Conservation (phyloP, 2,113 vertebrate genomes). For the Symphodus melops region DNA sequence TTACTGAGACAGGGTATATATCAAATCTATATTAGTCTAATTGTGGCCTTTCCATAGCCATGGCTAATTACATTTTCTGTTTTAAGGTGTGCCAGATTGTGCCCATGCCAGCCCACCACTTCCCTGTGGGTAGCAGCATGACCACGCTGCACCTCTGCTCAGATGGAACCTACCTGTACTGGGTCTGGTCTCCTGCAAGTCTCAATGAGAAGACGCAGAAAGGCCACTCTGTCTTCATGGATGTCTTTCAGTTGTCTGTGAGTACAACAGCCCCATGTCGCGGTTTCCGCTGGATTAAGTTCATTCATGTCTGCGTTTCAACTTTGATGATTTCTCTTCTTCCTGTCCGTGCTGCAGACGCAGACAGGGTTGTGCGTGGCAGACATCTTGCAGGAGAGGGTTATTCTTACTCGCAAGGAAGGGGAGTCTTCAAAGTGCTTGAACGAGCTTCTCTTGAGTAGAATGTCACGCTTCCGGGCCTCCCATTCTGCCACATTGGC, state of each 20-base stretch:
- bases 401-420: constrained; percentile 95
- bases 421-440: constrained; percentile 99
- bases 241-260: constrained; percentile 94
- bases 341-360: constrained; percentile 78
- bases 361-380: constrained; percentile 90
- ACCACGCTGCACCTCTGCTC: constrained; percentile 97
- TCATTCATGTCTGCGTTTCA: not conserved
- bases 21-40: not conserved
- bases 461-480: constrained; percentile 95
- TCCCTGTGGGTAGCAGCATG: constrained; percentile 95
- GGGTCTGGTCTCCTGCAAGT: constrained; percentile 98
- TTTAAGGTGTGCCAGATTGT: constrained; percentile 92
- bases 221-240: constrained; percentile 99
- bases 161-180: constrained; percentile 96
- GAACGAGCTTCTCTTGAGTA: constrained; percentile 97
- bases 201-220: constrained; percentile 98
- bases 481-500: constrained; percentile 96
- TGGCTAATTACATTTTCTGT: constrained; percentile 5
- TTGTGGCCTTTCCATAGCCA: not conserved
- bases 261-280: constrained; percentile 42
- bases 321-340: constrained; percentile 14
- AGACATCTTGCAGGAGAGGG: constrained; percentile 91
- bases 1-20: not conserved
- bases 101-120: constrained; percentile 94
- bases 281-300: not conserved